Conservation (phyloP, 2,888 invertebrate species). For the Formica aserva region DNA sequence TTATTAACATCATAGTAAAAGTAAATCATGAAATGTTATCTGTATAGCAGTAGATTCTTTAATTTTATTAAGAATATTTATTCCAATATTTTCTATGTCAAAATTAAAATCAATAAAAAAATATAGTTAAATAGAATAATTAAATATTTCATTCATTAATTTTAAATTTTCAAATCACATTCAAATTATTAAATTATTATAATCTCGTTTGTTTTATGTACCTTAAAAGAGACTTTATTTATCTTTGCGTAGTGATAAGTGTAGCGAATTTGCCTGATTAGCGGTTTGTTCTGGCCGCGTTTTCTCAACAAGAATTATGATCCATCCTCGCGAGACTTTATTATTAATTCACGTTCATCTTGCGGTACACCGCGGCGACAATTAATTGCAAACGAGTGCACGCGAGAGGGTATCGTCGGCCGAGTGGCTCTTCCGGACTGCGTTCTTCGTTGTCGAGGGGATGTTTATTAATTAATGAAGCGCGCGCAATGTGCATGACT, state of each 20-base stretch:
- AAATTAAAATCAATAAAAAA: neutral
- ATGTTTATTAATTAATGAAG: constrained; percentile 76
- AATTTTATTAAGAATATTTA: constrained; percentile 8
- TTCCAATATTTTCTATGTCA: neutral
- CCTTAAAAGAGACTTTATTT: neutral
- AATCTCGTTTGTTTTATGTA: neutral
- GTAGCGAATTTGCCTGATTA: constrained; percentile 23
- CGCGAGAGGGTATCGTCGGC: constrained; percentile 25
- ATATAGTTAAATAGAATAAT: constrained; percentile 17
- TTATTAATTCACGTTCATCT: constrained; percentile 46
- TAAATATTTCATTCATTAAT: neutral
- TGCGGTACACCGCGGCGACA: constrained; percentile 19
- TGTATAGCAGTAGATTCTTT: neutral
- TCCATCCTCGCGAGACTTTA: constrained; percentile 27
- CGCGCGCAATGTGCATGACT: constrained; percentile 71
- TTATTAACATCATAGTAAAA: constrained; percentile 17
- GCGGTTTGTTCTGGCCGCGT: neutral
- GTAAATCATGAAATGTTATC: constrained; percentile 27
- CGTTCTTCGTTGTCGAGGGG: constrained; percentile 35
- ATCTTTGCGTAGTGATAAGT: constrained; percentile 4
- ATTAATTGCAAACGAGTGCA: constrained; percentile 58
- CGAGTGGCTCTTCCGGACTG: constrained; percentile 26
- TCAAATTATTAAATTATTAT: neutral
- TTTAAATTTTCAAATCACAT: constrained; percentile 5
- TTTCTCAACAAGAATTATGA: neutral